phyloP scores from a whole-genome alignment of 2,113 vertebrate species.

The Brienomyrus longianalis region DNA sequence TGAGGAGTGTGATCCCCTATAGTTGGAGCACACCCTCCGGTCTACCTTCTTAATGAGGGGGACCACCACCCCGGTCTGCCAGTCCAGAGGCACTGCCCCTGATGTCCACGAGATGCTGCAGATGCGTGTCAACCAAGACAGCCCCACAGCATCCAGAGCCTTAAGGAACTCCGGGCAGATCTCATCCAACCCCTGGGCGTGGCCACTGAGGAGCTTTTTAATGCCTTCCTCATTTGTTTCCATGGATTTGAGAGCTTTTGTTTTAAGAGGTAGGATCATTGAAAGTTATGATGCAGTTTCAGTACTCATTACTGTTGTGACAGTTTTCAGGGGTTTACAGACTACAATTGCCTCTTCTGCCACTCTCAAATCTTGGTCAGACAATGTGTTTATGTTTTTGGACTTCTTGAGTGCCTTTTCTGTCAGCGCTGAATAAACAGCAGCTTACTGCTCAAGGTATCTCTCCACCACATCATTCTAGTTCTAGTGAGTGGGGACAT shows the following conservation, averaged over 20 bases:
- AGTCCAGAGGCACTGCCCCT: too few species aligned
- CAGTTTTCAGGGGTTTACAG: slow-evolving; percentile 10
- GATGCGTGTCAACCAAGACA: too few species aligned
- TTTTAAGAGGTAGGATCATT: slow-evolving; percentile 11
- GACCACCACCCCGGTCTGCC: too few species aligned
- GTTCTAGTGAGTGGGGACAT: background rate
- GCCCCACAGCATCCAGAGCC: too few species aligned
- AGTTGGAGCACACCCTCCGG: too few species aligned
- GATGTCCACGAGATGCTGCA: too few species aligned
- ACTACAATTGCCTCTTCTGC: slow-evolving; percentile 9
- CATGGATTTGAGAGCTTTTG: background rate
- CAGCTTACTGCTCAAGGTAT: slow-evolving; percentile 11
- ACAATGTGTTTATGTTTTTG: background rate
- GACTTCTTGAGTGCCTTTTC: slow-evolving; percentile 1
- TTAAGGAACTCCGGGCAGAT: too few species aligned
- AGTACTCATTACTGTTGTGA: slow-evolving; percentile 15
- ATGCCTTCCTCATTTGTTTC: background rate
- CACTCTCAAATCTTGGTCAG: background rate
- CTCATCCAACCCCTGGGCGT: too few species aligned
- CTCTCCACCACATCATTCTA: slow-evolving; percentile 1
- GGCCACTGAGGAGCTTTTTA: too few species aligned
- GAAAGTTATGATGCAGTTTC: slow-evolving; percentile 20
- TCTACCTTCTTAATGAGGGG: too few species aligned
- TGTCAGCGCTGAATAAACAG: slow-evolving; percentile 10
- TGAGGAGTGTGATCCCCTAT: too few species aligned